A percentile compares a stretch with the other conserved stretches of the same genome.
phyloP scores from a whole-genome alignment of 2,888 invertebrate species.

The Hecatera dysodea region DNA sequence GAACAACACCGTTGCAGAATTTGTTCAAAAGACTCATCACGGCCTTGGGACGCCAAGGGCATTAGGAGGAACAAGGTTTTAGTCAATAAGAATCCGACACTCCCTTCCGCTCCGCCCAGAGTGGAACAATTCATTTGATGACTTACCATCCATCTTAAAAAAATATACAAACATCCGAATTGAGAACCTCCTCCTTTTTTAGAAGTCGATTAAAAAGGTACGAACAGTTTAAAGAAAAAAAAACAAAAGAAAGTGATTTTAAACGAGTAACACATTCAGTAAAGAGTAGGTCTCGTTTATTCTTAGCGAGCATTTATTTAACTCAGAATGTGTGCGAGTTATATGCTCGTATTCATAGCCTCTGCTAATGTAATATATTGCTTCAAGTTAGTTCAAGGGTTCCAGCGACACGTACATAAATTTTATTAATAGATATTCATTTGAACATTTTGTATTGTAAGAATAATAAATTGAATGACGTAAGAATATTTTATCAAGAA shows the following conservation, averaged over 20 bases:
- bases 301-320: slow-evolving; percentile 20
- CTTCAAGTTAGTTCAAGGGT: slow-evolving; percentile 5
- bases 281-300: slow-evolving; percentile 19
- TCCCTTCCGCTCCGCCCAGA: no score
- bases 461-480: neutral
- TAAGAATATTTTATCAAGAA: no score
- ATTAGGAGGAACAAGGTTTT: no score
- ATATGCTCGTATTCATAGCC: slow-evolving; percentile 25
- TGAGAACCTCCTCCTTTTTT: no score
- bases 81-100: no score
- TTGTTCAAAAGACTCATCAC: no score
- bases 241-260: neutral
- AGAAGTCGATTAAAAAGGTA: no score
- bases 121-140: no score
- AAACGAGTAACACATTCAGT: slow-evolving; percentile 2
- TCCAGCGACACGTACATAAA: slow-evolving; percentile 7
- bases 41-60: no score
- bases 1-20: no score
- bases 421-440: neutral
- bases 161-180: no score
- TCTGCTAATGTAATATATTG: slow-evolving; percentile 9
- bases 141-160: no score
- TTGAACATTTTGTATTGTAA: neutral
- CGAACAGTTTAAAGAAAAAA: neutral
- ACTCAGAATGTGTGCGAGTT: slow-evolving; percentile 5